Base-by-base conservation (phyloP, 2,888 invertebrate species). In the Lithophane leautieri region DNA sequence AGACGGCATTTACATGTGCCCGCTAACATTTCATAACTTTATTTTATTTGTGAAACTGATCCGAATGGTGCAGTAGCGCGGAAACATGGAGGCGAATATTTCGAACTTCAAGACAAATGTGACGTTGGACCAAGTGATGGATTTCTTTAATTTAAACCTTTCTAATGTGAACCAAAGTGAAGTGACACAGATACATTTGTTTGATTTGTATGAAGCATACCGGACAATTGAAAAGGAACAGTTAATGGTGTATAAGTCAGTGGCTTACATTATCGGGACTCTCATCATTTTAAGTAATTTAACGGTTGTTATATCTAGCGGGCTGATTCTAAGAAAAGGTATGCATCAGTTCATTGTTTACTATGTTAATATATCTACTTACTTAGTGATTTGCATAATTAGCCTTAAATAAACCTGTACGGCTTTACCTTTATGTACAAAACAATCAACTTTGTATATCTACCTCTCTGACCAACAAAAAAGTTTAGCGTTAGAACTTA, bases 291-390 rank as follows among this genome's bases (percentile, higher is more conserved):
- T 97, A 42, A 94, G 97, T 76, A 97, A 97, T 92, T 90, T 97
- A 50, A 95, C 96, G 11, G 97, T 97, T n/a, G 97, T 97, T 22
- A 92, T 97, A 73, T 97, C 97, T n/a, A 97, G 97, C 91, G 97
- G 97, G 71, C 92, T 97, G 4, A 97, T 97, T 85, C 93, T 97
- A 44, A 97, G 95, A 90, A 97, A 97, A 96, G 97, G 97, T 97
- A 94, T 70, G 67, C 22, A 69, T 69, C 47, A 70, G 40, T 75
- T 67, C 19, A 67, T 62, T 81, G 28, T 81, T 71, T 73, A 68
- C 60, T 1, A 44, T 68, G 47, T 40, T 40, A 22, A 47, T 66
- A n/a, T n/a, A 14, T 12, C 60, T 60, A 52, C 44, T 58, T 66
- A 81, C 44, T 42, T 60, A 52, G 42, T 67, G 58, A 73, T 76